These are phyloP conservation scores for Spodoptera picta DNA, from an alignment of 2,888 invertebrate species.

Conservation along the genomic window DNA sequence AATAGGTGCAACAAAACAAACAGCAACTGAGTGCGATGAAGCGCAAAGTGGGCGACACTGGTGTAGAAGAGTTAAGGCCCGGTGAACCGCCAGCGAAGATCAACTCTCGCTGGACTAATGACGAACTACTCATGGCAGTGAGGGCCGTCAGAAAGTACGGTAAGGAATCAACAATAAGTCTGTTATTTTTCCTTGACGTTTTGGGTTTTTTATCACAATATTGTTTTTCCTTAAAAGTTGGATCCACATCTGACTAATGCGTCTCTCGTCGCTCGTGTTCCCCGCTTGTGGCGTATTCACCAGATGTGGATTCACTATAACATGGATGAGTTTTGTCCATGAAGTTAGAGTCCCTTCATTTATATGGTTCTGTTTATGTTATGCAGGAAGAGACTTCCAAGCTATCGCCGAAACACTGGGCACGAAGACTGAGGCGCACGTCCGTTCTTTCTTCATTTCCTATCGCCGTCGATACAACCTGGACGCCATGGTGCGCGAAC, in stretches of 20 bases:
- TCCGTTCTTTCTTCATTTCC: conserved; percentile 97
- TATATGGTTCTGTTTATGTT: background rate
- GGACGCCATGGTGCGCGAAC: conserved; percentile 95
- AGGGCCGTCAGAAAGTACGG: conserved; percentile 95
- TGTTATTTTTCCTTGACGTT: conserved; percentile 12
- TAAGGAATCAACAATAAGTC: conserved; percentile 80
- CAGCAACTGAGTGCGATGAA: conserved; percentile 96
- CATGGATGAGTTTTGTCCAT: too few species aligned
- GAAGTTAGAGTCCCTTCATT: background rate
- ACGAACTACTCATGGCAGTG: conserved; percentile 96
- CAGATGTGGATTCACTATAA: background rate
- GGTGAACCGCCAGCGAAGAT: conserved; percentile 91
- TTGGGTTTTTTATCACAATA: conserved; percentile 3
- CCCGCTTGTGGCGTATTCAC: too few species aligned
- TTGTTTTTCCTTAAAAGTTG: conserved; percentile 1
- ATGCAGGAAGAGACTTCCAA: conserved; percentile 94
- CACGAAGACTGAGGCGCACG: conserved; percentile 97
- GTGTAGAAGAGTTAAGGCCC: conserved; percentile 90
- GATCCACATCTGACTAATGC: too few species aligned
- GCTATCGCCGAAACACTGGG: conserved; percentile 98
- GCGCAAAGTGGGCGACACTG: conserved; percentile 90
- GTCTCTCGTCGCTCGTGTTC: too few species aligned
- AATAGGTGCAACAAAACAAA: conserved; percentile 97
- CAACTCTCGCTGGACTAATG: conserved; percentile 97
- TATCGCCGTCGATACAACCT: conserved; percentile 96